Evolutionary conservation across 2,888 invertebrate genomes (phyloP), one percentile per base, ranked within the genome.

Genomic region (Hylaea fasciaria): DNA sequence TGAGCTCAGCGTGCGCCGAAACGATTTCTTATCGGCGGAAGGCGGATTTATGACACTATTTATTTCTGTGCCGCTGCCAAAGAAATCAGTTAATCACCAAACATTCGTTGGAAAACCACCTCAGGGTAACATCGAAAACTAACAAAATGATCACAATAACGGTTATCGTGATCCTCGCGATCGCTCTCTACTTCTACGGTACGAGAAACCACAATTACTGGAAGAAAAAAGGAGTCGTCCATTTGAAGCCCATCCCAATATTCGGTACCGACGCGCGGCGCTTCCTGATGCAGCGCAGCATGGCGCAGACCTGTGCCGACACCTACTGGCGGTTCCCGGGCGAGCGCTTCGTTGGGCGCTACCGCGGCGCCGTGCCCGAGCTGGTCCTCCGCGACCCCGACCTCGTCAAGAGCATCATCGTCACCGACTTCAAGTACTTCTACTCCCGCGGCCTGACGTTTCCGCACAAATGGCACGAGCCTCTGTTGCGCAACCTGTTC

Each of bases 351-450:
- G 84, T 88, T 0, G 88, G 87, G 1, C 80, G 76, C 62, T 87
- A 73, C 64, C 74, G 85, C 5, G 79, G 76, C 1, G 65, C 63
- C 11, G 68, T 58, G 1, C 84, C 84, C 1, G 81, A 82, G 62
- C 72, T 87, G 11, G 69, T 87, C 11, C 70, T 87, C 12, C 75
- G 86, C 8, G 87, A 87, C 49, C 86, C 86, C 0, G 81, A 80
- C 2, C 74, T 86, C 1, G 70, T 81, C 2, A 85, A 85, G 50
- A 77, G 71, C 8, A 73, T 87, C 48, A 67, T 87, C 8, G 70
- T 73, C 4, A 81, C 80, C 0, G 88, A 89, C 63, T 89, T 88
- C 45, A 16, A 68, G 0, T 62, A 78, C 54, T 88, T 87, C 58
- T 77, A 81, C 57, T 69, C 78, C 0, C 82, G 88, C 0, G 85